These are phyloP conservation scores for Ischnus inquisitorius DNA, from an alignment of 2,888 invertebrate genomes.

Conservation along the genomic window DNA sequence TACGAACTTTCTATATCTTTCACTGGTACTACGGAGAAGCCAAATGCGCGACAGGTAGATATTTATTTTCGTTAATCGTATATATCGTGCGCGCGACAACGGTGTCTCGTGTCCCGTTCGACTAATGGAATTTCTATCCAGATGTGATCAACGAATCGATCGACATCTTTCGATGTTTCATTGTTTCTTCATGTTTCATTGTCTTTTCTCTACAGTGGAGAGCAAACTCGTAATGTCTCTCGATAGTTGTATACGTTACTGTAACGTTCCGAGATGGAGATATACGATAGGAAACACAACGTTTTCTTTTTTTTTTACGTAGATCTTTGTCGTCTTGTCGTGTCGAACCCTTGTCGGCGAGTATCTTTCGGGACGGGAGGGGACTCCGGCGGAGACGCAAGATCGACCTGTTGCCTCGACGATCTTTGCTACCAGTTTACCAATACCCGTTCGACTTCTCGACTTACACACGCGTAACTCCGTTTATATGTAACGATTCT, in stretches of 20 bases:
- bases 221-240: not conserved
- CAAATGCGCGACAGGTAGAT: constrained; percentile 14
- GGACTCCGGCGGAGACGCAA: constrained; percentile 16
- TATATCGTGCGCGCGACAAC: not conserved
- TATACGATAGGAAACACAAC: constrained; percentile 41
- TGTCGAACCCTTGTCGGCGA: constrained; percentile 41
- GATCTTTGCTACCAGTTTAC: constrained; percentile 32
- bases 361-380: constrained; percentile 4
- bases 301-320: constrained; percentile 35
- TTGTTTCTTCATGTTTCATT: constrained; percentile 17
- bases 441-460: constrained; percentile 11
- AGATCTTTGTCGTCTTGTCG: constrained; percentile 52
- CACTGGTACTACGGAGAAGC: not conserved
- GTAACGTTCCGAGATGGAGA: constrained; percentile 41
- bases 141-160: not conserved
- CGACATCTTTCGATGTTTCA: constrained; percentile 13
- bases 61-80: constrained; percentile 28
- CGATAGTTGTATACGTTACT: constrained; percentile 6
- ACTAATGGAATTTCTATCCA: not conserved
- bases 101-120: not conserved
- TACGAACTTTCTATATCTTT: not conserved
- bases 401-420: constrained; percentile 57
- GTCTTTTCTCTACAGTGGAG: not conserved
- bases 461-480: not conserved
- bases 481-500: constrained; percentile 40